Base-by-base conservation (phyloP, 2,888 invertebrate species). In the Muschampia plurimacula region DNA sequence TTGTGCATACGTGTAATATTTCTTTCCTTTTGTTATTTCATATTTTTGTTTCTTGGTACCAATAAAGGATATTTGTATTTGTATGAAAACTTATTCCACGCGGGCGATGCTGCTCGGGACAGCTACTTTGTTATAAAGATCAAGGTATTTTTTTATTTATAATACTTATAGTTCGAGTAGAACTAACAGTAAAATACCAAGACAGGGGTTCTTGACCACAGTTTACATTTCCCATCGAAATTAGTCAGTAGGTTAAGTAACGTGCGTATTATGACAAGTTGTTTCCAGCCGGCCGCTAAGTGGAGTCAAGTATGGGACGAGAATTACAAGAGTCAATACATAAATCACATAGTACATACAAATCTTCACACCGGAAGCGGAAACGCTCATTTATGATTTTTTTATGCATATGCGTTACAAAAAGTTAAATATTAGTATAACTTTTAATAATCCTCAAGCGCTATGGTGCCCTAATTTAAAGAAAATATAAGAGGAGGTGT, bases 161-260 rank as follows among this genome's bases (percentile, higher is more conserved):
- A 22, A 22, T 22, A 22, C 22, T 39, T 9, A 8, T 9, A 10
- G 9, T 1, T 44, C 44, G 9, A 44, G 10, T 44, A 44, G 44
- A 10, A 22, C 10, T 10, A 44, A 44, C 44, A 44, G 44, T 44
- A 10, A 44, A 44, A 44, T 44, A 44, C 22, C 22, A 59, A 28
- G 32, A 22, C 32, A 12, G 4, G 12, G 12, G 59, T 60, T 32
- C 15, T 67, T 36, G 9, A 36, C 49, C 52, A 52, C 7, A 15
- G 15, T 67, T 67, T 55, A 55, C 55, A 8, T 67, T 67, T 67
- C 52, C 49, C 55, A 67, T 67, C 52, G 55, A 36, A 39, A 67
- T 15, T 60, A 4, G 12, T 39, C 13, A 36, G 36, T 15, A 6
- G 39, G 66, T 55, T 67, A 52, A 15, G 55, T 22, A 15, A 39